phyloP scores from a whole-genome alignment of 2,888 invertebrate genomes.

The Mellilla xanthometata region DNA sequence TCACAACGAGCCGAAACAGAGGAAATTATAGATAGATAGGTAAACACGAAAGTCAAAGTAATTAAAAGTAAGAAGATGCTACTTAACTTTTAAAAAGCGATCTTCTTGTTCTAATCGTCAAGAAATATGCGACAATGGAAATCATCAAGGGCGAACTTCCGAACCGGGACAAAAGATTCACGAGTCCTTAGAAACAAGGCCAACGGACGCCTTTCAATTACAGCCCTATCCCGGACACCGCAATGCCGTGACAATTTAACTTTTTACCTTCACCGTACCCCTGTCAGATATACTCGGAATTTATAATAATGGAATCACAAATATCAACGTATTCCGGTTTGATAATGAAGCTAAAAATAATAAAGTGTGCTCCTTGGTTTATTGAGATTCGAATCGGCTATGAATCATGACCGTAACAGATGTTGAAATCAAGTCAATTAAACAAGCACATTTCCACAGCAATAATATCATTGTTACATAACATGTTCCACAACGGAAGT shows the following conservation, averaged over 20 bases:
- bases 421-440: neutral
- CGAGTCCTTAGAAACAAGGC: constrained; percentile 39
- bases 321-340: neutral
- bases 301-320: constrained; percentile 12
- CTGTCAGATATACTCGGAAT: constrained; percentile 22
- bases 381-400: neutral
- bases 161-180: constrained; percentile 46
- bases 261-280: constrained; percentile 27
- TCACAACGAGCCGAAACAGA: constrained; percentile 6
- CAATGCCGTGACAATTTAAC: constrained; percentile 31
- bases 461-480: constrained; percentile 3
- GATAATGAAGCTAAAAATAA: too few relatives aligned
- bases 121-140: constrained; percentile 36
- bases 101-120: constrained; percentile 29
- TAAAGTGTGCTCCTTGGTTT: too few relatives aligned
- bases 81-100: constrained; percentile 28
- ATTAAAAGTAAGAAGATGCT: constrained; percentile 20
- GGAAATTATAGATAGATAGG: neutral
- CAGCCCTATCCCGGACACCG: constrained; percentile 29
- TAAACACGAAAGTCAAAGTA: constrained; percentile 3
- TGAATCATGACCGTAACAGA: neutral
- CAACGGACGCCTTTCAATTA: constrained; percentile 39
- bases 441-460: constrained; percentile 1
- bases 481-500: neutral
- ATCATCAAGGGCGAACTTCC: constrained; percentile 34